phyloP scores from a whole-genome alignment of 2,888 invertebrate species.

The Cotesia congregata region DNA sequence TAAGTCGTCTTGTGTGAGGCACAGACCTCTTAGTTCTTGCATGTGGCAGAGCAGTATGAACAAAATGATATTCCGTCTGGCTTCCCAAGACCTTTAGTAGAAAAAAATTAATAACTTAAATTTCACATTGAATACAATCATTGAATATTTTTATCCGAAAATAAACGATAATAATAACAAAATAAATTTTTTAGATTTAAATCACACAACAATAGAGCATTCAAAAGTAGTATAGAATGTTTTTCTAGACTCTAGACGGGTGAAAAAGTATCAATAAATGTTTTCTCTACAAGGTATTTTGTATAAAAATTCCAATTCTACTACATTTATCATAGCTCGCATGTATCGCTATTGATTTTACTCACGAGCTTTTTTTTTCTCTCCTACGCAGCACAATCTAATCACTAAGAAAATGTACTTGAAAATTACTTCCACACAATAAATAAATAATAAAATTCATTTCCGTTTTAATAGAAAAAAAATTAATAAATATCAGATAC shows the following conservation, averaged over 20 bases:
- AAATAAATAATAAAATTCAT: not conserved
- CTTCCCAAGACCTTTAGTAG: constrained; percentile 85
- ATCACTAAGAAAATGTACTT: not conserved
- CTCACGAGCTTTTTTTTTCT: not conserved
- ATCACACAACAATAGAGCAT: too few relatives aligned
- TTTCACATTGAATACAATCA: too few relatives aligned
- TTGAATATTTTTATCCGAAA: too few relatives aligned
- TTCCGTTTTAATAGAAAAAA: not conserved
- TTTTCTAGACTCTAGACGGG: too few relatives aligned
- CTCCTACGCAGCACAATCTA: not conserved
- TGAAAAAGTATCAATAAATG: not conserved
- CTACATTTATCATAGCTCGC: not conserved
- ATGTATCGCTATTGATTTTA: not conserved
- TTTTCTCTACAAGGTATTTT: not conserved
- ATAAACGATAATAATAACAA: too few relatives aligned
- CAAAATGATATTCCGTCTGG: constrained; percentile 92
- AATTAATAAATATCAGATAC: not conserved
- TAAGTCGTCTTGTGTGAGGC: constrained; percentile 87
- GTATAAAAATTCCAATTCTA: not conserved
- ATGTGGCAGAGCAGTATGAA: constrained; percentile 91
- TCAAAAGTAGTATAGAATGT: too few relatives aligned
- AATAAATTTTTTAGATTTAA: too few relatives aligned
- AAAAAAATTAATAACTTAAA: not conserved
- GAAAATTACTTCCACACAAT: not conserved
- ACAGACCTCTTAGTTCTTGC: constrained; percentile 91